A percentile compares a stretch with the other conserved stretches of the same genome.
These are phyloP conservation scores for Tipula helvola DNA, from an alignment of 2,888 invertebrate genomes.

Conservation along the genomic window DNA sequence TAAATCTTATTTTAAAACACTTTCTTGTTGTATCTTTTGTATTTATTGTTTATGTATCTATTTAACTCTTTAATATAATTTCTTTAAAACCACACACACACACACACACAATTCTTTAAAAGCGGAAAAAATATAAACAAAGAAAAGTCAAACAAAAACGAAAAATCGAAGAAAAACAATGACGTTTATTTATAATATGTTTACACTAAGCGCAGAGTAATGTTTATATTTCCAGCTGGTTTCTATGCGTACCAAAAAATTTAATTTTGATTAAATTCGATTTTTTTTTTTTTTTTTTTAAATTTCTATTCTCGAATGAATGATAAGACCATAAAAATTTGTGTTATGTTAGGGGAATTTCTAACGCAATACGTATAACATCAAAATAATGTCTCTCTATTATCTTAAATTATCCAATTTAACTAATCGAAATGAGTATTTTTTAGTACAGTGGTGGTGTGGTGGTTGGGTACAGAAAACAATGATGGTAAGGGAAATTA, in stretches of 20 bases:
- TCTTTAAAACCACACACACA: neutral
- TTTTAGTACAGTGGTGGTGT: neutral
- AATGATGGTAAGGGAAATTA: neutral
- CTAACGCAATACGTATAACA: neutral
- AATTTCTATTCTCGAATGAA: neutral
- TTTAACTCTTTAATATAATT: neutral
- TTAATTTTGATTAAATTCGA: neutral
- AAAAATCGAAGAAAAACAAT: neutral
- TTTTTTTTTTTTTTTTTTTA: neutral
- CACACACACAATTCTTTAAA: neutral
- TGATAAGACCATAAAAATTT: neutral
- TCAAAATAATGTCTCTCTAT: neutral
- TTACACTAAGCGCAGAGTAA: neutral
- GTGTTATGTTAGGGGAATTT: neutral
- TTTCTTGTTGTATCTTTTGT: neutral
- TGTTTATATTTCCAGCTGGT: constrained; percentile 4
- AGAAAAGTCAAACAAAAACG: neutral
- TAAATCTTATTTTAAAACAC: neutral
- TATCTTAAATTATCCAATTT: neutral
- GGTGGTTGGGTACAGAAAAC: neutral
- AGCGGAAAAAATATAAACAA: neutral
- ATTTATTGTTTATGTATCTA: neutral
- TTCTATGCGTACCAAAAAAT: neutral
- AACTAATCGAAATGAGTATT: neutral
- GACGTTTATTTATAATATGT: neutral